Evolutionary conservation across 2,113 vertebrate genomes (phyloP).

Genomic region (Callaeas wilsoni): DNA sequence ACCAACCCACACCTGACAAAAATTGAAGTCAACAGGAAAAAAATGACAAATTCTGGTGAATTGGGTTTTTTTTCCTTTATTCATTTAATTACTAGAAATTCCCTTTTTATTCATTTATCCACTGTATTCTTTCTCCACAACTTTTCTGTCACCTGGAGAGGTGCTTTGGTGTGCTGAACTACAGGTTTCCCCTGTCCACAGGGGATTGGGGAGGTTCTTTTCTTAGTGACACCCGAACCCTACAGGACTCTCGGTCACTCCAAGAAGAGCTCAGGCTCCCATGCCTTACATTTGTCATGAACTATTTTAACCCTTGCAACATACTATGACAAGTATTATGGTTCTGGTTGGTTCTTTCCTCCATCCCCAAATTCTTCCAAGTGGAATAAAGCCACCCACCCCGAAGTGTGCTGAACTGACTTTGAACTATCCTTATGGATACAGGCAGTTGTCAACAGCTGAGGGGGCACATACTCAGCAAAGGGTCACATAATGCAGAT

Average conservation of each 20-base stretch:
- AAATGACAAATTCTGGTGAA: neutral
- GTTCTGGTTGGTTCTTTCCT: neutral
- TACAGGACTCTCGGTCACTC: rapidly evolving
- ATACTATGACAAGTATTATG: rapidly evolving
- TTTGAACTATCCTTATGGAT: neutral
- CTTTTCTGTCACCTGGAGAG: neutral
- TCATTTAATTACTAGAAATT: neutral
- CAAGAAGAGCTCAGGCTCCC: neutral
- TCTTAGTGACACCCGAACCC: neutral
- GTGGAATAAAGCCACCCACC: neutral
- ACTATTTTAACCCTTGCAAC: neutral
- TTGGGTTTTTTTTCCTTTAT: neutral
- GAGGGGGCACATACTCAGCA: neutral
- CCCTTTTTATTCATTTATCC: neutral
- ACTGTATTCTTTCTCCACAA: neutral
- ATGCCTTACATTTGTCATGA: neutral
- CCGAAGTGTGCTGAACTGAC: neutral
- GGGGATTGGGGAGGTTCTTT: neutral
- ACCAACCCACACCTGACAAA: neutral
- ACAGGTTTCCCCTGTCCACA: neutral
- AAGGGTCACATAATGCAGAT: neutral
- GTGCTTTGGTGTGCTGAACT: neutral
- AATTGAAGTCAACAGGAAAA: neutral
- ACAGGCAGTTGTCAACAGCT: neutral
- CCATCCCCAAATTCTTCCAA: neutral